Conservation (phyloP, 2,888 invertebrate genomes). For the Aspidiotus rigidus region DNA sequence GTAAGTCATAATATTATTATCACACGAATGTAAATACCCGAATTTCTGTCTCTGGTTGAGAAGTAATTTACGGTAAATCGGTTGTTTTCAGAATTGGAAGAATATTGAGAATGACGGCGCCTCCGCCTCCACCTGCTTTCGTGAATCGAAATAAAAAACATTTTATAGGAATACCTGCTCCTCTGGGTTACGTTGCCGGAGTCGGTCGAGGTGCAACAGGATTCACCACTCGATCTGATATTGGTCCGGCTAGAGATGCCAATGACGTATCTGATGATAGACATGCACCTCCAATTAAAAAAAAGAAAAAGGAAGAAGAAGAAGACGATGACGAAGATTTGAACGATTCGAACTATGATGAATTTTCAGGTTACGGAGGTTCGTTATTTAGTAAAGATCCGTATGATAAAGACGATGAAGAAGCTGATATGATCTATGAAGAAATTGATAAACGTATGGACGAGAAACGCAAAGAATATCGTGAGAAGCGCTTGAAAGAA, state of each 20-base stretch:
- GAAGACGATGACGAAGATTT: conserved; percentile 94
- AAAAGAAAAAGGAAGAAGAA: conserved; percentile 81
- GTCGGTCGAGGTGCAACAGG: conserved; percentile 95
- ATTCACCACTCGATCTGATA: conserved; percentile 98
- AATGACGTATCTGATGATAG: conserved; percentile 96
- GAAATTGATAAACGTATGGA: conserved; percentile 98
- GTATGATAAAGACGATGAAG: conserved; percentile 99
- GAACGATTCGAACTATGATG: conserved; percentile 99
- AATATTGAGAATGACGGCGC: conserved; percentile 36
- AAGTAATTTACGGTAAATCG: too few species aligned
- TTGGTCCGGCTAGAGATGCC: conserved; percentile 97
- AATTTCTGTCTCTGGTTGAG: too few species aligned
- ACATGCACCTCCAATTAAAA: conserved; percentile 89
- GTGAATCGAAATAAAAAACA: conserved; percentile 93
- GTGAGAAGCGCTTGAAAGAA: conserved; percentile 77
- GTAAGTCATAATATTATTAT: too few species aligned
- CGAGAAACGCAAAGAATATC: conserved; percentile 93
- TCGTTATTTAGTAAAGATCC: conserved; percentile 99
- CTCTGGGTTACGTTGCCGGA: conserved; percentile 98
- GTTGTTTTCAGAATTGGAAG: too few species aligned
- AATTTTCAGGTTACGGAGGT: conserved; percentile 98
- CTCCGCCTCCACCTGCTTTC: conserved; percentile 43
- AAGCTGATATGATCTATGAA: conserved; percentile 98
- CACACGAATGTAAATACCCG: too few species aligned
- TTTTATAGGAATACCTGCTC: conserved; percentile 94